These are phyloP conservation scores for Ptilonorhynchus violaceus DNA, from an alignment of 2,113 vertebrate genomes.

Conservation along the genomic window DNA sequence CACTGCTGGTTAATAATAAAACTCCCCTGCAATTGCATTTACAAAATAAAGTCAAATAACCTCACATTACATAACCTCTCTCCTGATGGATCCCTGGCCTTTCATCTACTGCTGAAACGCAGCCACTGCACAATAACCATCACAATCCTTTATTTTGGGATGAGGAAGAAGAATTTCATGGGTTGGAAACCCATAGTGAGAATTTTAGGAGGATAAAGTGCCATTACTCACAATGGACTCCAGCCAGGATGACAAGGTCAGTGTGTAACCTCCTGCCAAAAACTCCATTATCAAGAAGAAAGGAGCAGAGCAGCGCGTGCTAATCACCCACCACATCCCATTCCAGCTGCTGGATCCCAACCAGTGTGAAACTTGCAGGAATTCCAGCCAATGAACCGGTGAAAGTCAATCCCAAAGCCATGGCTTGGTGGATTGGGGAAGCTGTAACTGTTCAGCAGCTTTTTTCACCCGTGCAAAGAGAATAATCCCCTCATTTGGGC, in stretches of 20 bases:
- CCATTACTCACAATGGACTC: background rate
- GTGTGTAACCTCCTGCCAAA: constrained; percentile 24
- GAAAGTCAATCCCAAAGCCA: background rate
- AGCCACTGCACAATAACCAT: background rate
- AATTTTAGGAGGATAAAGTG: background rate
- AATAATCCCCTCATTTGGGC: background rate
- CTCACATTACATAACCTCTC: background rate
- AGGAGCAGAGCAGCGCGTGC: background rate
- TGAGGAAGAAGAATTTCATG: background rate
- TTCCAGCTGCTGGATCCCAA: background rate
- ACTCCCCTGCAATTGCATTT: background rate
- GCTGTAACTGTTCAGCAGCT: background rate
- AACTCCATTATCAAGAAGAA: background rate
- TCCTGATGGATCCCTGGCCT: background rate
- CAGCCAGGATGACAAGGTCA: background rate
- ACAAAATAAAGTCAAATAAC: background rate
- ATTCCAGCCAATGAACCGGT: background rate
- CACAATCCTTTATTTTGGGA: background rate
- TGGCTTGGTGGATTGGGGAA: background rate
- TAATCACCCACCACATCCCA: background rate
- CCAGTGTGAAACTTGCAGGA: background rate
- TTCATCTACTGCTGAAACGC: background rate
- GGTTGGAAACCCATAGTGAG: background rate
- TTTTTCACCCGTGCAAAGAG: background rate
- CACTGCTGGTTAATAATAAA: background rate